These are phyloP conservation scores for Papilio elwesi DNA, from an alignment of 2,888 invertebrate genomes.

Conservation along the genomic window DNA sequence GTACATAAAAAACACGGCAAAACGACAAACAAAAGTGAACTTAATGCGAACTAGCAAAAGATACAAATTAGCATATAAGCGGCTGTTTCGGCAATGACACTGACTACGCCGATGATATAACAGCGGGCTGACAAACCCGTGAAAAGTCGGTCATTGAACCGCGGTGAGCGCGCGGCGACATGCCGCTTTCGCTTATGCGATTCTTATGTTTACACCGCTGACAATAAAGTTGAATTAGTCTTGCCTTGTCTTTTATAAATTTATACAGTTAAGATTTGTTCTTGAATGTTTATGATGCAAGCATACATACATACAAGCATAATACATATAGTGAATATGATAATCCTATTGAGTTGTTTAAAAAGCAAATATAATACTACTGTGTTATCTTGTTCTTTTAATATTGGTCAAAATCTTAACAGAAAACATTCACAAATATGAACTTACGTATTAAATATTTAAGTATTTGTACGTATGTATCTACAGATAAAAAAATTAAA, in stretches of 20 bases:
- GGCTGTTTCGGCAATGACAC: slow-evolving; percentile 83
- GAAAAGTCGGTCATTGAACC: slow-evolving; percentile 85
- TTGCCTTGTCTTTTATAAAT: slow-evolving; percentile 51
- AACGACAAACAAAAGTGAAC: slow-evolving; percentile 62
- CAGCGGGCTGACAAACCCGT: slow-evolving; percentile 83
- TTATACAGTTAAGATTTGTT: slow-evolving; percentile 66
- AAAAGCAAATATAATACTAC: slow-evolving; percentile 3
- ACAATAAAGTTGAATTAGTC: slow-evolving; percentile 67
- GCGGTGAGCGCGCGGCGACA: slow-evolving; percentile 64
- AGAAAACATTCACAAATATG: too few relatives aligned
- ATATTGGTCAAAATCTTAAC: not conserved
- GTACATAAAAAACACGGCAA: slow-evolving; percentile 44
- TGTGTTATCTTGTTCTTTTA: not conserved
- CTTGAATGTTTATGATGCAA: slow-evolving; percentile 58
- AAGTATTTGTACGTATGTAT: too few relatives aligned
- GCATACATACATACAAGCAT: slow-evolving; percentile 36
- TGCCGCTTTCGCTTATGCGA: slow-evolving; percentile 74
- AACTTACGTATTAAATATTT: too few relatives aligned
- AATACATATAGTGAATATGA: too few relatives aligned
- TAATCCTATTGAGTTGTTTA: too few relatives aligned
- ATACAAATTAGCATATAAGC: slow-evolving; percentile 66
- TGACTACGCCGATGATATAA: slow-evolving; percentile 84
- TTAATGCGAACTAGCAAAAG: slow-evolving; percentile 60
- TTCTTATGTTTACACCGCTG: slow-evolving; percentile 66
- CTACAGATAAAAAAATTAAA: too few relatives aligned